phyloP scores from a whole-genome alignment of 2,888 invertebrate genomes.

The Antheraea yamamai region DNA sequence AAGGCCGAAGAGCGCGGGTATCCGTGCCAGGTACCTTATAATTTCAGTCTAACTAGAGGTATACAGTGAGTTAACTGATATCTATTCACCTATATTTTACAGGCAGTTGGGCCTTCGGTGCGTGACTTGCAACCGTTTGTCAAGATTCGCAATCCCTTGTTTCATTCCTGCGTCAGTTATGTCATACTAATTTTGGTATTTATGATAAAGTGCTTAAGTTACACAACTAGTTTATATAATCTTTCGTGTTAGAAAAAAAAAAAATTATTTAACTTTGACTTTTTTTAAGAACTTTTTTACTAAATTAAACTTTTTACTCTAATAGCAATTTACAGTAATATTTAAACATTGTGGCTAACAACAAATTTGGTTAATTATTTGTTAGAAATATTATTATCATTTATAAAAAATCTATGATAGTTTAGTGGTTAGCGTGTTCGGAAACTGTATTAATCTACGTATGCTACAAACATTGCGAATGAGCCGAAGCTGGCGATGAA shows the following conservation, averaged over 20 bases:
- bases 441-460: too few species aligned
- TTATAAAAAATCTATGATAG: too few species aligned
- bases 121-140: conserved; percentile 59
- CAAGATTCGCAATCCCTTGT: conserved; percentile 10
- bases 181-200: background rate
- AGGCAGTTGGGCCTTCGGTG: conserved; percentile 49
- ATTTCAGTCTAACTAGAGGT: conserved; percentile 29
- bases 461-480: too few species aligned
- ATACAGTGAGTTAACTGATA: conserved; percentile 32
- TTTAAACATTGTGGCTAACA: too few species aligned
- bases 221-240: conserved; percentile 10
- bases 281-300: too few species aligned
- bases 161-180: conserved; percentile 11
- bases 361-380: background rate
- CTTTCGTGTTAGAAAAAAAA: background rate
- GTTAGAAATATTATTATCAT: background rate
- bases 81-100: conserved; percentile 53
- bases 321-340: too few species aligned
- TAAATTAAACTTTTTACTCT: too few species aligned
- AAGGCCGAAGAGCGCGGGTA: conserved; percentile 31
- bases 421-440: too few species aligned
- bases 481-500: too few species aligned
- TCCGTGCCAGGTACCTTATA: conserved; percentile 43
- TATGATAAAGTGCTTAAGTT: background rate
- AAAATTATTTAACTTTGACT: background rate